Evolutionary conservation across 1,140 invertebrate genomes (phyloP), one percentile per base, ranked within the genome.

Genomic region (Rhagoletis pomonella): DNA sequence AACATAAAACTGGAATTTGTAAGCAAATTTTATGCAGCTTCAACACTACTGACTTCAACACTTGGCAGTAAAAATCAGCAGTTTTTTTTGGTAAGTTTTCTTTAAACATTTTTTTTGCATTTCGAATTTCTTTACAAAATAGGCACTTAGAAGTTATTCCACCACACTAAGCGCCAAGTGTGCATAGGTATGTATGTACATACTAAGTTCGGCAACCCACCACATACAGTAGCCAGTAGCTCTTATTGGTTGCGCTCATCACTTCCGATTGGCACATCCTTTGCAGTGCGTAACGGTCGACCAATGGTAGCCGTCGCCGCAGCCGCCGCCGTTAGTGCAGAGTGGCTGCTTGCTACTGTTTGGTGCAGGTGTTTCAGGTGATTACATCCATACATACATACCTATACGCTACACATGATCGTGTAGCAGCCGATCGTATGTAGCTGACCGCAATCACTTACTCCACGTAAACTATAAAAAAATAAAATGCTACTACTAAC

Each of bases 231-330:
- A 29, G 29, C 29, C 73, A 55, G 47, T 55, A 81, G 47, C 73
- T 50, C 10, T 29, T 81, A 81, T 55, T 81, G 73, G 73, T 17
- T 85, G 84, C 84, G 84, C 55, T 29, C 29, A 29, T n/a, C 29
- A 62, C 19, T 85, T 86, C 47, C 86, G 47, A 86, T 86, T 86
- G 86, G 86, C 47, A 69, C 47, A 42, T 47, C 73, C 47, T 14
- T 19, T 14, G 47, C 17, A 5, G 42, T 86, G 86, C 86, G 86
- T 86, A 86, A 86, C 19, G 62, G 7, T 19, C 67, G 47, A 42
- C 86, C 86, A 86, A 86, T 86, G 64, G 86, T 86, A 86, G 86
- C 86, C 6, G 50, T 12, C 29, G 47, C 29, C 29, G 86, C 67
- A 69, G 86, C 86, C 6, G 50, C 19, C 29, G 47, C 85, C n/a